These are phyloP conservation scores for Pelmatolapia mariae DNA, from an alignment of 2,113 vertebrate genomes.

Conservation along the genomic window DNA sequence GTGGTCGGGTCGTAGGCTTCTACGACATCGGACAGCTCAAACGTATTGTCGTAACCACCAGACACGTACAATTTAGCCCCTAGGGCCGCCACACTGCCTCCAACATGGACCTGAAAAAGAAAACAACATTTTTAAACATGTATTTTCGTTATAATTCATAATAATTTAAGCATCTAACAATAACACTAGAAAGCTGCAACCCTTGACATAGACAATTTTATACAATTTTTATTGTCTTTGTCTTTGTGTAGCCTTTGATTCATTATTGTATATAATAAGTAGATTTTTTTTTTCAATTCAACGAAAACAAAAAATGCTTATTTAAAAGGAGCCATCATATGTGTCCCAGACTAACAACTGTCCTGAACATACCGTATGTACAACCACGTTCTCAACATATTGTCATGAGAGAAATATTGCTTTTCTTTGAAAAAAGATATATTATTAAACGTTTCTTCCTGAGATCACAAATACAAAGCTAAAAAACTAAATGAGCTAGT, in stretches of 20 bases:
- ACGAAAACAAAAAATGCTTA: not conserved
- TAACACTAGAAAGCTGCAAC: not conserved
- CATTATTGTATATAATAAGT: not conserved
- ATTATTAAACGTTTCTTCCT: not conserved
- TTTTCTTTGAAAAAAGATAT: not conserved
- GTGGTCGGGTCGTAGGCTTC: slow-evolving; percentile 84
- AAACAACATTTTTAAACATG: fast-evolving
- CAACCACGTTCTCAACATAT: not conserved
- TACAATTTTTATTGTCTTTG: not conserved
- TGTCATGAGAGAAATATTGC: not conserved
- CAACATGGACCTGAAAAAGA: slow-evolving; percentile 84
- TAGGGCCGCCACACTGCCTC: slow-evolving; percentile 86
- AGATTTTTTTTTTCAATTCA: not conserved
- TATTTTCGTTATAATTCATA: not conserved
- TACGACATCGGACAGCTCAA: slow-evolving; percentile 90
- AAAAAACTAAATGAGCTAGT: fast-evolving
- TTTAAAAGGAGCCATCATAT: not conserved
- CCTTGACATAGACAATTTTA: too few species aligned
- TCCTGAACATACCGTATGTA: not conserved
- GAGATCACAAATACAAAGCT: not conserved
- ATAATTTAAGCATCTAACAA: not conserved
- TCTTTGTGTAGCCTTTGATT: not conserved
- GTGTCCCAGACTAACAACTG: fast-evolving
- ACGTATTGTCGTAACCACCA: slow-evolving; percentile 91
- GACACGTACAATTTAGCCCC: slow-evolving; percentile 93